These are phyloP conservation scores for Calameuta filiformis DNA, from an alignment of 2,888 invertebrate genomes.

Conservation along the genomic window DNA sequence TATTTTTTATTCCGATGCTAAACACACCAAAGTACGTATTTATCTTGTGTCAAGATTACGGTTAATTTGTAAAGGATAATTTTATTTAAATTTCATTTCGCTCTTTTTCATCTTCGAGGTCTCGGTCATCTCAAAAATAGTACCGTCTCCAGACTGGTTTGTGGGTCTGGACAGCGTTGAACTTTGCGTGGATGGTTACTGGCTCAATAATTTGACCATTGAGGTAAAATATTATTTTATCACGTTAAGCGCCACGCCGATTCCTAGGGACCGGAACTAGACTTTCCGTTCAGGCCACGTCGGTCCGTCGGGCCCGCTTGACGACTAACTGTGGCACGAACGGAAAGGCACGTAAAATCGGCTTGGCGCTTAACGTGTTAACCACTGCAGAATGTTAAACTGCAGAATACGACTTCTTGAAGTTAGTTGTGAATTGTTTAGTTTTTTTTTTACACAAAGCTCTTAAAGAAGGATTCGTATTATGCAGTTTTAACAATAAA, in stretches of 20 bases:
- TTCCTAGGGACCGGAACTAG: too few species aligned
- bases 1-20: slow-evolving; percentile 64
- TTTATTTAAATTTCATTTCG: background rate
- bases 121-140: slow-evolving; percentile 70
- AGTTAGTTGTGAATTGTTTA: too few species aligned
- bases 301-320: too few species aligned
- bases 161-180: slow-evolving; percentile 73
- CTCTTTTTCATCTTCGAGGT: slow-evolving; percentile 65
- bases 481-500: background rate
- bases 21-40: slow-evolving; percentile 65
- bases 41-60: background rate
- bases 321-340: too few species aligned
- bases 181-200: slow-evolving; percentile 71
- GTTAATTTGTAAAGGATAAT: background rate
- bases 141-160: slow-evolving; percentile 79
- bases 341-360: too few species aligned
- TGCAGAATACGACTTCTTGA: too few species aligned
- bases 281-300: too few species aligned
- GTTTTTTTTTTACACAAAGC: too few species aligned
- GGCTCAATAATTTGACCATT: slow-evolving; percentile 70
- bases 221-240: slow-evolving; percentile 63
- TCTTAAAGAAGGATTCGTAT: too few species aligned
- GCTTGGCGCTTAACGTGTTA: too few species aligned
- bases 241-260: too few species aligned
- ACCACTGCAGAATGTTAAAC: too few species aligned